Base-by-base conservation (phyloP, 2,113 vertebrate species). In the Melanostigma gelatinosum region DNA sequence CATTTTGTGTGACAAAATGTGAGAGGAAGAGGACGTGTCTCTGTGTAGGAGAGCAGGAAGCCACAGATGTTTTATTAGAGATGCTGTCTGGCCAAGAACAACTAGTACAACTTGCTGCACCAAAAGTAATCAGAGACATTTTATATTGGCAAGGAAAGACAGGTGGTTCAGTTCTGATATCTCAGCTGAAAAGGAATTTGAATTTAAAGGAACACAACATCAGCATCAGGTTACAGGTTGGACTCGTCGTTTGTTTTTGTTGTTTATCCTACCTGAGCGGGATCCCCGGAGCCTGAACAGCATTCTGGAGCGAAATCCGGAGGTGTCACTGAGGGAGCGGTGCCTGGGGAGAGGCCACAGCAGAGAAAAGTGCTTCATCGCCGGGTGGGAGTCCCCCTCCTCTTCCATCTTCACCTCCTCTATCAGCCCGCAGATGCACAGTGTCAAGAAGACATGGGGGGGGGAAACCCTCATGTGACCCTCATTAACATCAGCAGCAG, bases 241-340 rank as follows among this genome's bases (percentile, higher is more conserved):
- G 3, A 3, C 1, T 12, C 3, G 40, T 46, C 22, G 32, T 34
- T 3, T 8, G 29, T 24, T 11, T 12, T 3, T 16, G 34, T 18
- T 22, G 29, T 66, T 24, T 13, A 1, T 54, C 89, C 36, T 89
- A 94, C 93, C 93, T 93, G 93, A 91, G 44, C 75, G 85, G 22
- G 90, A 88, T 36, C 88, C 88, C 13, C 87, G 63, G 42, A 94
- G 88, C 75, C 84, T 87, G 76, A 52, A 65, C 70, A 93, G 32
- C 29, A 93, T 82, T 60, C 88, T 88, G 67, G 83, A 76, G 63
- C 85, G 82, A 64, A 94, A 94, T 40, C 93, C 89, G 0, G 89
- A 94, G 27, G 77, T 58, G 81, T 94, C 93, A 61, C 93, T 94
- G 5, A 84, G 83, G 3, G 93, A 94, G 46, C 93, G 91, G 38